Evolutionary conservation across 2,888 invertebrate species (phyloP).

Genomic region (Zele albiditarsus): DNA sequence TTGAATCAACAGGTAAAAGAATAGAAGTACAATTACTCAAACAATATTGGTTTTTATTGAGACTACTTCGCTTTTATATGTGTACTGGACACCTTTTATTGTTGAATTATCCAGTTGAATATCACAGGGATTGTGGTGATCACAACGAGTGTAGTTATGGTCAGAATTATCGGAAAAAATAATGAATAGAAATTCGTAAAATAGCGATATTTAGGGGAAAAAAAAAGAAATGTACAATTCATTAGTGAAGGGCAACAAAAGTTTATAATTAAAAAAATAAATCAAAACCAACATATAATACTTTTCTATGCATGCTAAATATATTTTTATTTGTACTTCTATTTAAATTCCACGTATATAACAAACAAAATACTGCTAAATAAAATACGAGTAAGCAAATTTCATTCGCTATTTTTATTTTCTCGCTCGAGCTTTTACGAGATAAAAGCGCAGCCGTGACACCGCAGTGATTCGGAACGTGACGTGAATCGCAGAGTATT

Average conservation of each 20-base stretch:
- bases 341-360: conserved; percentile 4
- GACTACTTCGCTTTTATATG: no score
- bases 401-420: neutral
- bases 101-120: no score
- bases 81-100: no score
- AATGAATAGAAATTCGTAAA: no score
- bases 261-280: neutral
- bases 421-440: conserved; percentile 15
- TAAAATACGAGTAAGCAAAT: conserved; percentile 20
- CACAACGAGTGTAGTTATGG: neutral
- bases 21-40: neutral
- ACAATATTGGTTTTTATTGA: no score
- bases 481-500: neutral
- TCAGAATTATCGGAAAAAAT: no score
- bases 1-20: conserved; percentile 69
- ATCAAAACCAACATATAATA: neutral
- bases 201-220: no score
- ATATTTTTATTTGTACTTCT: neutral
- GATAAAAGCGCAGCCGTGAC: conserved; percentile 14
- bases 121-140: neutral
- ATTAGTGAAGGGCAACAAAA: neutral
- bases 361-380: neutral
- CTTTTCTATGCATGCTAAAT: neutral
- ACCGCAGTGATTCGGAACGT: conserved; percentile 14
- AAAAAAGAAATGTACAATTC: no score